Evolutionary conservation across 1,140 invertebrate species (phyloP).

Genomic region (Oedothorax gibbosus): DNA sequence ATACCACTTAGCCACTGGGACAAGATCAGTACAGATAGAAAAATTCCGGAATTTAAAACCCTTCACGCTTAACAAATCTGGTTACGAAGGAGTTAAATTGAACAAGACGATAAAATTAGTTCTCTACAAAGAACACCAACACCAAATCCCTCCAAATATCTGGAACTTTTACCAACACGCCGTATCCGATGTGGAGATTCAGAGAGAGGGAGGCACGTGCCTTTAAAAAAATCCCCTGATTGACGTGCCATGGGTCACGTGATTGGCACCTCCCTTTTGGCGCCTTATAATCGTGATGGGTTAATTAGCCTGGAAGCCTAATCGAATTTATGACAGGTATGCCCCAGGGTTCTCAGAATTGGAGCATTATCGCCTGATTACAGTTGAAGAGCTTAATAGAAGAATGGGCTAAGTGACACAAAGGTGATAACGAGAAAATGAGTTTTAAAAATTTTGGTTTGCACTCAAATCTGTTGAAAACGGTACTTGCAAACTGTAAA

Average conservation of each 20-base stretch:
- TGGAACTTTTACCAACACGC: background rate
- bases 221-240: conserved; percentile 25
- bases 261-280: conserved; percentile 24
- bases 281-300: conserved; percentile 30
- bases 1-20: too few species aligned
- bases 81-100: too few species aligned
- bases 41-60: too few species aligned
- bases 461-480: too few species aligned
- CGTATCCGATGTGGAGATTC: conserved; percentile 21
- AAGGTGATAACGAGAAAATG: too few species aligned
- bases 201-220: conserved; percentile 3
- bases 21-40: too few species aligned
- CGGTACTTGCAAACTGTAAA: too few species aligned
- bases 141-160: too few species aligned
- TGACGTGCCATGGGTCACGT: conserved; percentile 30
- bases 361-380: conserved; percentile 7
- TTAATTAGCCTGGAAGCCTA: conserved; percentile 33
- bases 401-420: background rate
- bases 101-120: too few species aligned
- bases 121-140: too few species aligned
- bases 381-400: background rate
- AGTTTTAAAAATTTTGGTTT: too few species aligned
- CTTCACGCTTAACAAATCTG: too few species aligned
- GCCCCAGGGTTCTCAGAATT: background rate
- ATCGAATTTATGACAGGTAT: conserved; percentile 25